Evolutionary conservation across 2,797 vertebrate genomes (phyloP).

Genomic region (Erethizon dorsatum): DNA sequence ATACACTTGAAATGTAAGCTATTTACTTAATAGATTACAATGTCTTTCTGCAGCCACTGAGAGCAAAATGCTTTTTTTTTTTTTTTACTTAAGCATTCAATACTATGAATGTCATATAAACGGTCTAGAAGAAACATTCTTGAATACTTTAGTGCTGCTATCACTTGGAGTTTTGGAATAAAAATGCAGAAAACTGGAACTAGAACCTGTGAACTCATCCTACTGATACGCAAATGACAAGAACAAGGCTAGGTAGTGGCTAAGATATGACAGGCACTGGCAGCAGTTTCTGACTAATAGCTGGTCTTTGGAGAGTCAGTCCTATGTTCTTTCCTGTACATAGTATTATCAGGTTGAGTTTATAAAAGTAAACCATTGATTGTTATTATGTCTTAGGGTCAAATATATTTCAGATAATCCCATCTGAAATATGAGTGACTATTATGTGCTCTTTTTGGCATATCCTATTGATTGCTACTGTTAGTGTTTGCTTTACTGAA

Average conservation of each 20-base stretch:
- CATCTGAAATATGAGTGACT: not conserved
- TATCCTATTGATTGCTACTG: not conserved
- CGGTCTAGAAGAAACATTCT: conserved; percentile 48
- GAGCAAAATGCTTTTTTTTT: not conserved
- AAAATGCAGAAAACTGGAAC: not conserved
- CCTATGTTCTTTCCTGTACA: not conserved
- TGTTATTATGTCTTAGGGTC: not conserved
- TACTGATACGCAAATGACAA: not conserved
- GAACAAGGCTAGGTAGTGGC: not conserved
- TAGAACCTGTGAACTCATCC: not conserved
- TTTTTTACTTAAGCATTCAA: conserved; percentile 9
- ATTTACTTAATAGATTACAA: conserved; percentile 69
- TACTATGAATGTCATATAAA: not conserved
- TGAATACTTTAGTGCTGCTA: conserved; percentile 8
- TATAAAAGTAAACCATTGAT: not conserved
- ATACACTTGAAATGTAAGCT: conserved; percentile 73
- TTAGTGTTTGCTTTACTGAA: not conserved
- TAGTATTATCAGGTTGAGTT: not conserved
- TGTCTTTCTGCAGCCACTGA: conserved; percentile 70
- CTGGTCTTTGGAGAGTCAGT: not conserved
- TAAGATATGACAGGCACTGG: fast-evolving
- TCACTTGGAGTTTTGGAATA: not conserved
- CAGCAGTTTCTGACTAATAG: not conserved
- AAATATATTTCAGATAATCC: not conserved
- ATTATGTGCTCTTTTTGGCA: not conserved